phyloP scores from a whole-genome alignment of 1,140 invertebrate genomes.

The Theocolax elegans region DNA sequence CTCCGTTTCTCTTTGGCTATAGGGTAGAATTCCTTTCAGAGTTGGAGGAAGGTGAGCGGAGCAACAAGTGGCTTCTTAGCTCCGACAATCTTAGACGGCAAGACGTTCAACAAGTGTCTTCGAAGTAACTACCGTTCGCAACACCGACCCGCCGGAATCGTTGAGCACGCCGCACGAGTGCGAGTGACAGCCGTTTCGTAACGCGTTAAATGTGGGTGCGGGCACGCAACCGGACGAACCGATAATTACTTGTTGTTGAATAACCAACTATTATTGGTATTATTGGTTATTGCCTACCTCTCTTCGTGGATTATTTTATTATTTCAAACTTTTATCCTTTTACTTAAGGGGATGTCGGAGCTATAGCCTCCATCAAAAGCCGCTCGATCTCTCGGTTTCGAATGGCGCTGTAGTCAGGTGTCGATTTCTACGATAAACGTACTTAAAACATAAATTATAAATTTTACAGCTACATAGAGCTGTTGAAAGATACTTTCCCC shows the following conservation, averaged over 20 bases:
- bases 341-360: too few species aligned
- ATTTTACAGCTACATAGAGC: too few species aligned
- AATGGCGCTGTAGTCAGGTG: too few species aligned
- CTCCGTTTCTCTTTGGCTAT: neutral
- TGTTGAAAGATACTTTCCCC: too few species aligned
- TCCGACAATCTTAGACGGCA: slow-evolving; percentile 58
- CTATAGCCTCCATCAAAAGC: too few species aligned
- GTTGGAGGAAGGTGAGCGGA: slow-evolving; percentile 41
- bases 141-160: too few species aligned
- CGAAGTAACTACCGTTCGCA: too few species aligned
- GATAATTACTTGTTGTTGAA: slow-evolving; percentile 6
- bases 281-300: neutral
- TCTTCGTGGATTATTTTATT: neutral
- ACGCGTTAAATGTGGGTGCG: neutral
- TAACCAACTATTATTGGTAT: neutral
- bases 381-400: too few species aligned
- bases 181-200: neutral
- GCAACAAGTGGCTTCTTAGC: slow-evolving; percentile 68
- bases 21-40: neutral
- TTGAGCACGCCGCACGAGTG: too few species aligned
- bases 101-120: slow-evolving; percentile 64
- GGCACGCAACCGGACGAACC: slow-evolving; percentile 3
- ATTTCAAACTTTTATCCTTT: too few species aligned
- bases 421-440: too few species aligned
- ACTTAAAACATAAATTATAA: too few species aligned